Conservation (phyloP, 2,888 invertebrate genomes). For the Drosophila prostipennis region DNA sequence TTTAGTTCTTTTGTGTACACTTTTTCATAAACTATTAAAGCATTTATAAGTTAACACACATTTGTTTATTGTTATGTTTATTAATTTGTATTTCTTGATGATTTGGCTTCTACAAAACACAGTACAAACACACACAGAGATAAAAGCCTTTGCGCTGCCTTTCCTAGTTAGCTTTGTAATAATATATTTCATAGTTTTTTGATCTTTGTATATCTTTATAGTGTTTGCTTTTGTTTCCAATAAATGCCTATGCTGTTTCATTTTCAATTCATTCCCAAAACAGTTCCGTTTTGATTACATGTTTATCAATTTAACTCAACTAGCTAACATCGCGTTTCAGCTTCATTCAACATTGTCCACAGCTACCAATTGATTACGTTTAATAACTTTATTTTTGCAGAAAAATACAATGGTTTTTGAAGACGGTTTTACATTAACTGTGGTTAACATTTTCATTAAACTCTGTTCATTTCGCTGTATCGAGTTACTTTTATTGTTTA, state of each 20-base stretch:
- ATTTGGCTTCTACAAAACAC: slow-evolving; percentile 66
- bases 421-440: slow-evolving; percentile 67
- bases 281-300: slow-evolving; percentile 41
- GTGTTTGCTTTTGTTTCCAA: slow-evolving; percentile 44
- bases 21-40: slow-evolving; percentile 67
- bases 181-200: slow-evolving; percentile 11
- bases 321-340: slow-evolving; percentile 59
- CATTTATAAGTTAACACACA: slow-evolving; percentile 68
- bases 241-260: slow-evolving; percentile 72
- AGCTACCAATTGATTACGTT: slow-evolving; percentile 45
- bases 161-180: slow-evolving; percentile 67
- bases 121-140: slow-evolving; percentile 57
- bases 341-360: slow-evolving; percentile 60
- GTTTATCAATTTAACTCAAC: slow-evolving; percentile 31
- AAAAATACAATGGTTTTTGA: slow-evolving; percentile 48
- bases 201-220: slow-evolving; percentile 49
- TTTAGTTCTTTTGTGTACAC: slow-evolving; percentile 42
- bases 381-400: slow-evolving; percentile 25
- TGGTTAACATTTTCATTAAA: slow-evolving; percentile 56
- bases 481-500: slow-evolving; percentile 76
- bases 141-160: slow-evolving; percentile 72
- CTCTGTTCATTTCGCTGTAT: slow-evolving; percentile 72
- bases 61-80: slow-evolving; percentile 59
- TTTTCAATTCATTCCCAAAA: slow-evolving; percentile 55
- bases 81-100: slow-evolving; percentile 48